phyloP scores from a whole-genome alignment of 2,797 vertebrate genomes.

The Paguma larvata region DNA sequence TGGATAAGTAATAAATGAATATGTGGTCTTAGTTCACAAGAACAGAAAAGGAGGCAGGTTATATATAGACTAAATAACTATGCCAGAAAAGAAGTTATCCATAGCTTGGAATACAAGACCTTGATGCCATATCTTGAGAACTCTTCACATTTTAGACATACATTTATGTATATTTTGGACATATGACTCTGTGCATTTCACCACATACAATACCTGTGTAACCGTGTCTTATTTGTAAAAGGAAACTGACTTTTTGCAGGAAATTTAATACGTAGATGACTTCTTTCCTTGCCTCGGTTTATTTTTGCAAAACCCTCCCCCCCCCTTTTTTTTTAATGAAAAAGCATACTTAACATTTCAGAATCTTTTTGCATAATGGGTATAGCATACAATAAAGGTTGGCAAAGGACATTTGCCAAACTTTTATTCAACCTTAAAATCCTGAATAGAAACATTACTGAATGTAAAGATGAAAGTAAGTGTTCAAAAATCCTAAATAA shows the following conservation, averaged over 20 bases:
- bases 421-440: slow-evolving; percentile 1
- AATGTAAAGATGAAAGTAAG: background rate
- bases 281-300: background rate
- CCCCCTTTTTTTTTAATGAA: background rate
- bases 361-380: background rate
- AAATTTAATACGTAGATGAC: background rate
- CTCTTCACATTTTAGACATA: background rate
- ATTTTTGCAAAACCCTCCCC: background rate
- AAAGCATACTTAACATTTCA: background rate
- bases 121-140: background rate
- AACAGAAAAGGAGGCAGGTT: background rate
- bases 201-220: background rate
- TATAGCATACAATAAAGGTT: slow-evolving; percentile 8
- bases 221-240: background rate
- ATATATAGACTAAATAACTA: background rate
- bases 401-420: background rate
- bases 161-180: background rate
- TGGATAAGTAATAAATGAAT: background rate
- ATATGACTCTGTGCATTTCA: background rate
- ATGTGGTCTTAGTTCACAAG: slow-evolving; percentile 6
- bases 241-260: background rate
- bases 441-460: background rate
- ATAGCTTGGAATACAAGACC: background rate
- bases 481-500: slow-evolving; percentile 9
- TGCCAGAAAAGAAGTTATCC: background rate